Evolutionary conservation across 1,140 invertebrate species (phyloP), one percentile per base, ranked within the genome.

Genomic region (Drosophila triauraria): DNA sequence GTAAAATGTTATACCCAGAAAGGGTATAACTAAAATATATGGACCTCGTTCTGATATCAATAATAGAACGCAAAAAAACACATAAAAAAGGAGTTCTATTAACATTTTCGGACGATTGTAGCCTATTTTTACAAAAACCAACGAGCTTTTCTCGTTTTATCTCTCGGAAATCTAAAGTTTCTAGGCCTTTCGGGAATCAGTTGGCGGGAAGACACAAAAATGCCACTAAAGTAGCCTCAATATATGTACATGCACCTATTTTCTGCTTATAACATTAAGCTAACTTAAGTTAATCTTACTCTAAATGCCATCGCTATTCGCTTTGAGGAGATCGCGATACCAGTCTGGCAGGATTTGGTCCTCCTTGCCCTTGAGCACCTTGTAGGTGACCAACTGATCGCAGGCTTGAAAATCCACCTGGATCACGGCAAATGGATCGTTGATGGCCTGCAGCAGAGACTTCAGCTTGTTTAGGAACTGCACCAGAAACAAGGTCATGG

Each of bases 311-410:
- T 17, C n/a, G 0, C 17, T 5, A 30, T 42, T 20, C 20, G 20
- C 20, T 20, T 20, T 48, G 10, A 76, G 53, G 3, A 65, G 4
- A 1, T 56, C 23, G n/a, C 60, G 30, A 63, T 88, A 87, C 83
- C 84, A 88, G 0, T 76, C 51, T 15, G 83, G 80, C 1, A 87
- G 12, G 8, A 79, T 35, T 13, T 69, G 54, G 15, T 56, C 13
- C 3, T 70, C 53, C 12, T 53, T 1, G 6, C 48, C 50, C 0
- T 13, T 6, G 0, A 88, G 13, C 17, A 78, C 62, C 0, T 68
- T 47, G 25, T 81, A 84, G 7, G 7, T 1, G 0, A 57, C 32
- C 12, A 12, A 15, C 13, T 8, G 17, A 0, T 30, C 1, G 0
- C 0, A 2, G 0, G 65, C 17, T 3, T 15, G 30, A 10, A 63